A percentile compares a stretch with the other conserved stretches of the same genome.
These are phyloP conservation scores for Gila robusta DNA, from an alignment of 2,797 vertebrate genomes.

Conservation along the genomic window DNA sequence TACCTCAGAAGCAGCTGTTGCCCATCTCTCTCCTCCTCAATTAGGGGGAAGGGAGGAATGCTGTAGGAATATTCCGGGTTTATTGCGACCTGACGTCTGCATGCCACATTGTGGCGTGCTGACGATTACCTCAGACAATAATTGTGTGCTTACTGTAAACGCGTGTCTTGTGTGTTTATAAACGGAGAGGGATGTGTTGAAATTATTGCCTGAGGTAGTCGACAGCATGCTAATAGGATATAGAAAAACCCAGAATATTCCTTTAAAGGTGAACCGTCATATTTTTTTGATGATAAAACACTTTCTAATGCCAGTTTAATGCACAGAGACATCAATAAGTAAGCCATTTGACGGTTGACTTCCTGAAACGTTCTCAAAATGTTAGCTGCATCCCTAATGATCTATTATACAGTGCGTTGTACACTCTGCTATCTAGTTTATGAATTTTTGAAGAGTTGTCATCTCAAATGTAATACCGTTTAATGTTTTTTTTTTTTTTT, in stretches of 20 bases:
- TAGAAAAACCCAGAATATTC: not conserved
- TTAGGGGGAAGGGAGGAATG: constrained; percentile 38
- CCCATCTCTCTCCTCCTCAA: constrained; percentile 16
- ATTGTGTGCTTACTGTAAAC: constrained; percentile 42
- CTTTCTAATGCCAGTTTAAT: not conserved
- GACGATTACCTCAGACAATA: constrained; percentile 30
- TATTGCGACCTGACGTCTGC: constrained; percentile 19
- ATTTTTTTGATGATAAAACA: not conserved
- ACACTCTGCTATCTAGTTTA: not conserved
- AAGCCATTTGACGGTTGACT: not conserved
- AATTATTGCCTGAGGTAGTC: constrained; percentile 2
- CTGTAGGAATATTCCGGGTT: constrained; percentile 27
- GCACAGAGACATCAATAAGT: not conserved
- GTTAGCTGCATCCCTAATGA: not conserved
- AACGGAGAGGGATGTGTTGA: constrained; percentile 15
- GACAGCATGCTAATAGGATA: not conserved
- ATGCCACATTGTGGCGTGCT: not conserved
- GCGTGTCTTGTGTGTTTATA: constrained; percentile 14
- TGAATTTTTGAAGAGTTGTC: not conserved
- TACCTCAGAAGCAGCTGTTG: constrained; percentile 53
- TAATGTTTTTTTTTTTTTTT: not conserved
- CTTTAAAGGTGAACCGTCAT: not conserved
- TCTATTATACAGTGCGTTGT: not conserved
- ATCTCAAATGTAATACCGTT: not conserved
- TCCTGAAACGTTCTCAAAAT: not conserved